Evolutionary conservation across 2,113 vertebrate genomes (phyloP), one percentile per base, ranked within the genome.

Genomic region (Jacana jacana): DNA sequence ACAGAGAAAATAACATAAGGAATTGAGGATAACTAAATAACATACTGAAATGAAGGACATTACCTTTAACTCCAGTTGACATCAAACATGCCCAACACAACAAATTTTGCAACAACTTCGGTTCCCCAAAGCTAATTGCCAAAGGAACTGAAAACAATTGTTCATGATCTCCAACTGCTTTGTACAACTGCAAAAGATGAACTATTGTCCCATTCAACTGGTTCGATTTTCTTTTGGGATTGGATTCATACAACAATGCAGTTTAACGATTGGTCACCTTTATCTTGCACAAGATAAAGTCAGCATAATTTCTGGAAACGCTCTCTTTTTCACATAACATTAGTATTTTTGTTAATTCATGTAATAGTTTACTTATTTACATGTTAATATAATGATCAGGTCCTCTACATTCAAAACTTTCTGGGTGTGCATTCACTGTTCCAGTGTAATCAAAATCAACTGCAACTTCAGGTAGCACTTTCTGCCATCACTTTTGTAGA

Each of bases 401-500:
- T 96, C 97, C 92, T 95, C 89, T 97, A 97, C 91, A 96, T 98
- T 97, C 91, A 87, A 89, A 97, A 87, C 85, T 93, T 95, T 84
- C 95, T 70, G 80, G 48, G 70, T 88, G 39, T 20, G 54, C 54
- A 65, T 92, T 93, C 89, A 64, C 63, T 4, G 6, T 61, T 91
- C 64, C 91, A 87, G 60, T 51, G 9, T 33, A 89, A 94, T 35
- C 61, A 91, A 91, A 96, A 86, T 81, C 69, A 68, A n/a, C 82
- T 25, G 66, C 73, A 69, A 78, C 70, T 96, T 96, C 93, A 70
- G 44, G 70, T 87, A 83, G 55, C 65, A 61, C 30, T 89, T 87
- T 60, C 92, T 69, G 76, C 96, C 92, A 93, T 91, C 58, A 13
- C 52, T 88, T 87, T 55, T 80, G 68, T 82, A 91, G 77, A 85